These are phyloP conservation scores for Pardosa pseudoannulata DNA, from an alignment of 2,888 invertebrate species.

Conservation along the genomic window DNA sequence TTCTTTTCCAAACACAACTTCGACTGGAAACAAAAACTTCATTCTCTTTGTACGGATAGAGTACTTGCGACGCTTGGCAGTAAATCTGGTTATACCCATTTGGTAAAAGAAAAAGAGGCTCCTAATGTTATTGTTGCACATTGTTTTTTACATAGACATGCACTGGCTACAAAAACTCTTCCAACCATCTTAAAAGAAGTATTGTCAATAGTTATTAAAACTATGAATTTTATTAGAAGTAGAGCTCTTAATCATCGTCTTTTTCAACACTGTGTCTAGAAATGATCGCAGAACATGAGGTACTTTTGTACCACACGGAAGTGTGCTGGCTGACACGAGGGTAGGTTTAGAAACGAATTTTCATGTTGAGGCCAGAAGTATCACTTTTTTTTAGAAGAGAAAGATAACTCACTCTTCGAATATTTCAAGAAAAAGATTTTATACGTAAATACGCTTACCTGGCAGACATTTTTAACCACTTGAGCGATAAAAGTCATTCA, in stretches of 20 bases:
- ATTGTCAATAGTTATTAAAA: constrained; percentile 46
- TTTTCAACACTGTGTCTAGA: too few species aligned
- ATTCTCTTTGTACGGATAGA: too few species aligned
- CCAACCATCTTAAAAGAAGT: constrained; percentile 55
- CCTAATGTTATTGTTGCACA: constrained; percentile 10
- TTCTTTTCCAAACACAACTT: too few species aligned
- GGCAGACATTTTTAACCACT: constrained; percentile 28
- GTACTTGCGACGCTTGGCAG: too few species aligned
- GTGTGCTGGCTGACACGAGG: too few species aligned
- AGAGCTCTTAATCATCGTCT: constrained; percentile 44
- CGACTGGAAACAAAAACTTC: too few species aligned
- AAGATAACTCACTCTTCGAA: constrained; percentile 24
- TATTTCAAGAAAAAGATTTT: constrained; percentile 33
- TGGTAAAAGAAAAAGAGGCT: constrained; percentile 14
- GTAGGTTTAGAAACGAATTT: too few species aligned
- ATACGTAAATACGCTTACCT: constrained; percentile 25
- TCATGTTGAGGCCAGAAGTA: too few species aligned
- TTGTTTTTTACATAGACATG: constrained; percentile 42
- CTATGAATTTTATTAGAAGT: constrained; percentile 42
- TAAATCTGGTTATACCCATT: too few species aligned
- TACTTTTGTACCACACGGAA: too few species aligned
- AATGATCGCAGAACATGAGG: too few species aligned
- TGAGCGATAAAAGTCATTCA: constrained; percentile 25
- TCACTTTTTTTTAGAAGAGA: too few species aligned
- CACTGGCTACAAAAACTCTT: constrained; percentile 55